phyloP scores from a whole-genome alignment of 2,797 vertebrate genomes.

The Catharus ustulatus region DNA sequence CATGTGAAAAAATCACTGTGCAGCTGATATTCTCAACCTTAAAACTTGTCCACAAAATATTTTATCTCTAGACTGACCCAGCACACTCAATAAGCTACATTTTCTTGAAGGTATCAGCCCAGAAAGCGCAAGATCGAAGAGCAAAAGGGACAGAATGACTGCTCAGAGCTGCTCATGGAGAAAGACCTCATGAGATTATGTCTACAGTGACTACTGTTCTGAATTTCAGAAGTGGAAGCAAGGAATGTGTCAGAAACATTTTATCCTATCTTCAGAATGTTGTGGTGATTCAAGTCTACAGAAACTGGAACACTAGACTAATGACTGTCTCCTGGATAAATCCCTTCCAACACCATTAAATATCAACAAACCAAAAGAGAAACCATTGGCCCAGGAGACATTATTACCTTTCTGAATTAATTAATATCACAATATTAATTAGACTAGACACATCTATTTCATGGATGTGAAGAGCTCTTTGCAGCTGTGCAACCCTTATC shows the following conservation, averaged over 20 bases:
- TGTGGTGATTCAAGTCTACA: not conserved
- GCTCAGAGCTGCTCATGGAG: not conserved
- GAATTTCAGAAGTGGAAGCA: not conserved
- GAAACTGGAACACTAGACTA: not conserved
- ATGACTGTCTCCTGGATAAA: not conserved
- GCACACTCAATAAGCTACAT: not conserved
- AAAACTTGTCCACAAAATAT: not conserved
- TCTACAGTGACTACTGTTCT: not conserved
- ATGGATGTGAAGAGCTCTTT: not conserved
- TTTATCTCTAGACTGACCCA: not conserved
- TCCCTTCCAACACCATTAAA: not conserved
- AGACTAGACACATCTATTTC: not conserved
- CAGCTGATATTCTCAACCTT: not conserved
- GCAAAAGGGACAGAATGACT: not conserved
- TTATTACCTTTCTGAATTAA: not conserved
- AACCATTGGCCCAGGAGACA: not conserved
- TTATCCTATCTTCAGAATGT: not conserved
- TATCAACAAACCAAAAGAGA: not conserved
- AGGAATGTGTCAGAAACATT: not conserved
- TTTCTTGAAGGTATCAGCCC: not conserved
- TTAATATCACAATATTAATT: not conserved
- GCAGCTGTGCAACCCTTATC: not conserved
- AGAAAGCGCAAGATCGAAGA: not conserved
- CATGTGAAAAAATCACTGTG: not conserved
- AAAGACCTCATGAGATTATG: rapidly evolving